Evolutionary conservation across 2,797 vertebrate species (phyloP).

Genomic region (Coccyzus lansbergi): DNA sequence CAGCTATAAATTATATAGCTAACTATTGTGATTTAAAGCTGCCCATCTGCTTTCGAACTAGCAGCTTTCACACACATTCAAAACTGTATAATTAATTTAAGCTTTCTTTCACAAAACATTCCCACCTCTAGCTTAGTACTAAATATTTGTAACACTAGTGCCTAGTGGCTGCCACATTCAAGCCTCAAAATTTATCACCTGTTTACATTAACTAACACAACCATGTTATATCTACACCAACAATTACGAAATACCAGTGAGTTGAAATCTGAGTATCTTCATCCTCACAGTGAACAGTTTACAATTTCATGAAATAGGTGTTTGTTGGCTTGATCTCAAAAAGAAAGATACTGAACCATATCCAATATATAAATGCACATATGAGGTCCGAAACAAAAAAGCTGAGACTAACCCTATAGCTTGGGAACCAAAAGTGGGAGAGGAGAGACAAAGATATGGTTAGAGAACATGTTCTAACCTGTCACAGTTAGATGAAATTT

Average conservation of each 20-base stretch:
- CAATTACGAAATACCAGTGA: slow-evolving; percentile 53
- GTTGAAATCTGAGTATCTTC: slow-evolving; percentile 55
- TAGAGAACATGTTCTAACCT: too few relatives aligned
- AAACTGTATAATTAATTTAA: background rate
- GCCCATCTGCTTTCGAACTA: slow-evolving; percentile 28
- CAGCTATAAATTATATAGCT: background rate
- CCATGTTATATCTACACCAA: slow-evolving; percentile 29
- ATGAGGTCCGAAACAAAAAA: too few relatives aligned
- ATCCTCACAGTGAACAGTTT: slow-evolving; percentile 40
- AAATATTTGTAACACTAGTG: background rate
- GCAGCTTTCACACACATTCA: background rate
- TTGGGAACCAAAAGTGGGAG: too few relatives aligned
- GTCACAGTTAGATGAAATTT: too few relatives aligned
- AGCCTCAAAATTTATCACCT: background rate
- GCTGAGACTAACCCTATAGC: too few relatives aligned
- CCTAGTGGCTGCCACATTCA: background rate
- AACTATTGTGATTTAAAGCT: slow-evolving; percentile 20
- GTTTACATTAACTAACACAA: slow-evolving; percentile 52
- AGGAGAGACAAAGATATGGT: too few relatives aligned
- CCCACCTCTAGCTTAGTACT: background rate
- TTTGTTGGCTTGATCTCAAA: background rate
- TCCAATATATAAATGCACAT: background rate
- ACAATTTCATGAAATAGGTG: slow-evolving; percentile 8
- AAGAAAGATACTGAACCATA: background rate
- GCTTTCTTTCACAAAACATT: background rate